Evolutionary conservation across 2,113 vertebrate genomes (phyloP).

Genomic region (Scortum barcoo): DNA sequence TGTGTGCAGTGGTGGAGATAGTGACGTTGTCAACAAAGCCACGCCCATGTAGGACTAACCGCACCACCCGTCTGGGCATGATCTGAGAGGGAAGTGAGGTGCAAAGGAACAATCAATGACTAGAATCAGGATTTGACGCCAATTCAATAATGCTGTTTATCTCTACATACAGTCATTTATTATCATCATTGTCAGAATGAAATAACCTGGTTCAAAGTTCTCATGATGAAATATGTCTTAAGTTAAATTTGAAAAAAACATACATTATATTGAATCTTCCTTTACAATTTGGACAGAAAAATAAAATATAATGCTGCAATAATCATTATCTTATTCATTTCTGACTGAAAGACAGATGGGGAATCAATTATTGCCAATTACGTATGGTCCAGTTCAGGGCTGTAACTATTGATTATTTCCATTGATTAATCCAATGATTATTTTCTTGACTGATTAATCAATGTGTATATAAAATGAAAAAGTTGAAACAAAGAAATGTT

Average conservation of each 20-base stretch:
- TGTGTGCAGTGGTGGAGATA: slow-evolving; percentile 94
- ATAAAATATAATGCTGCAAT: not conserved
- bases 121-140: not conserved
- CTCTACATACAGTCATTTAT: not conserved
- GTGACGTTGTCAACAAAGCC: slow-evolving; percentile 95
- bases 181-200: not conserved
- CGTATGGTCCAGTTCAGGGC: not conserved
- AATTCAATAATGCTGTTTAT: not conserved
- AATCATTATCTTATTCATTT: not conserved
- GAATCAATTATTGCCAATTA: not conserved
- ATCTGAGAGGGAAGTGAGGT: slow-evolving; percentile 73
- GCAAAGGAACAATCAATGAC: not conserved
- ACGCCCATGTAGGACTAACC: slow-evolving; percentile 87
- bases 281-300: not conserved
- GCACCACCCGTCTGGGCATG: slow-evolving; percentile 92
- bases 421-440: not conserved
- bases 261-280: not conserved
- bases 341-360: not conserved
- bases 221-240: not conserved
- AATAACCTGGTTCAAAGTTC: not conserved
- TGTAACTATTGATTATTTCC: not conserved
- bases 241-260: not conserved
- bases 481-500: not conserved
- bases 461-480: not conserved
- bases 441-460: not conserved